Conservation (phyloP, 2,888 invertebrate genomes). For the Mongoloraphidia duomilia region DNA sequence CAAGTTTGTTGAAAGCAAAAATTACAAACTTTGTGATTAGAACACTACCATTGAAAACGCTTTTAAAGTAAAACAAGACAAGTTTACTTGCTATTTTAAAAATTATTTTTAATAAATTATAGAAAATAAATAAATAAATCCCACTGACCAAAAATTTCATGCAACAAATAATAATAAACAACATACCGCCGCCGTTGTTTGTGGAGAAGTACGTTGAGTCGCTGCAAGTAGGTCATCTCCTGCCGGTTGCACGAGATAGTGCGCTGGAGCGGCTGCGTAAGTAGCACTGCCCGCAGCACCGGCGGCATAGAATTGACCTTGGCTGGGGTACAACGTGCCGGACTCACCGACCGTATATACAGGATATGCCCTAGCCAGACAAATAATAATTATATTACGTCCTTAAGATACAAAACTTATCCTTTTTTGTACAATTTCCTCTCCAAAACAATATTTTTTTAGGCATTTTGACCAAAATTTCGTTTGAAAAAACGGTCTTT, state of each 20-base stretch:
- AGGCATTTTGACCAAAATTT: too few species aligned
- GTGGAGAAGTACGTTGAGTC: slow-evolving; percentile 48
- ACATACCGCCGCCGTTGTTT: slow-evolving; percentile 53
- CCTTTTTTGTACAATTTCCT: neutral
- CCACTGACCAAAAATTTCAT: too few species aligned
- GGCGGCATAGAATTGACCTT: slow-evolving; percentile 54
- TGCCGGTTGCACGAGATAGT: slow-evolving; percentile 54
- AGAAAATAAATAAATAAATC: too few species aligned
- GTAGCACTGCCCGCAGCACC: slow-evolving; percentile 39
- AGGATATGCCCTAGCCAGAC: slow-evolving; percentile 47
- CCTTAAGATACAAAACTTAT: neutral
- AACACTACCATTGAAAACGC: too few species aligned
- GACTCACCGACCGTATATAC: slow-evolving; percentile 61
- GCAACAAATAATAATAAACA: too few species aligned
- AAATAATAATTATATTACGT: neutral
- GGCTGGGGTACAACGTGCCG: slow-evolving; percentile 40
- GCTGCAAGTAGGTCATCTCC: slow-evolving; percentile 49
- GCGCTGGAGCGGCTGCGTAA: slow-evolving; percentile 29
- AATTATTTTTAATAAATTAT: too few species aligned
- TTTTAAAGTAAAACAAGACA: too few species aligned
- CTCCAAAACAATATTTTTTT: too few species aligned
- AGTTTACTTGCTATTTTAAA: too few species aligned
- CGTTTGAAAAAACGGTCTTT: neutral
- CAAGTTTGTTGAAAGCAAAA: too few species aligned
- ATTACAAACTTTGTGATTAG: too few species aligned